These are phyloP conservation scores for Zalophus californianus DNA, from an alignment of 2,797 vertebrate species.

Conservation along the genomic window DNA sequence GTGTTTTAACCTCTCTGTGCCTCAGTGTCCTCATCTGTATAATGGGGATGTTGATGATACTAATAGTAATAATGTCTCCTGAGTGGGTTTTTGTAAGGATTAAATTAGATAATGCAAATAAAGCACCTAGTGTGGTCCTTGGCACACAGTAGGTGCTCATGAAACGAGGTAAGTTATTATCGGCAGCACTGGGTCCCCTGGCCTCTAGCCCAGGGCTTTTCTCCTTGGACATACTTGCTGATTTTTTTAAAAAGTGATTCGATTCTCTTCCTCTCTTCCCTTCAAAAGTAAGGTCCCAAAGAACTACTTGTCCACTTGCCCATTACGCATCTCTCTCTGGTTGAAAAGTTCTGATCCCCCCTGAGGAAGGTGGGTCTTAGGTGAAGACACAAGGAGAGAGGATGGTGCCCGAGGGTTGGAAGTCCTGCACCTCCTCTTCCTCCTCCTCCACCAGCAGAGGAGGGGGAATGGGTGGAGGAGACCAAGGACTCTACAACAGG, in stretches of 20 bases:
- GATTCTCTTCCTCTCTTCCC: background rate
- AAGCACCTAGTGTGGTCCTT: background rate
- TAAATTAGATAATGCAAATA: background rate
- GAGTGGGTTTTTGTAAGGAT: background rate
- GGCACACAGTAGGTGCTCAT: background rate
- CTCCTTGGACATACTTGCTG: background rate
- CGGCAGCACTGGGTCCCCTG: background rate
- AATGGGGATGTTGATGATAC: background rate
- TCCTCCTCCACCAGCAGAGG: background rate
- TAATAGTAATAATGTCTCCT: background rate
- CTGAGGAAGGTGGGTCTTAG: background rate
- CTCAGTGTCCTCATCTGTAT: background rate
- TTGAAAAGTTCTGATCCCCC: background rate
- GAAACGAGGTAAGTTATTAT: background rate
- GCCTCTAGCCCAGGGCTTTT: background rate
- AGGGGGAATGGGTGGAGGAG: too few relatives aligned
- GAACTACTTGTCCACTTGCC: background rate
- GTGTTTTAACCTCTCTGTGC: background rate
- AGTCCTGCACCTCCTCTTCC: too few relatives aligned
- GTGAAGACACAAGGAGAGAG: background rate
- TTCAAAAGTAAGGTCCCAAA: background rate
- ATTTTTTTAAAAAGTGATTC: background rate
- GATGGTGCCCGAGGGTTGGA: accelerated
- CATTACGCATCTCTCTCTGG: background rate
- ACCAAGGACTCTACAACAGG: too few relatives aligned